These are phyloP conservation scores for Stenchaetothrips biformis DNA, from an alignment of 2,888 invertebrate species.

Conservation along the genomic window DNA sequence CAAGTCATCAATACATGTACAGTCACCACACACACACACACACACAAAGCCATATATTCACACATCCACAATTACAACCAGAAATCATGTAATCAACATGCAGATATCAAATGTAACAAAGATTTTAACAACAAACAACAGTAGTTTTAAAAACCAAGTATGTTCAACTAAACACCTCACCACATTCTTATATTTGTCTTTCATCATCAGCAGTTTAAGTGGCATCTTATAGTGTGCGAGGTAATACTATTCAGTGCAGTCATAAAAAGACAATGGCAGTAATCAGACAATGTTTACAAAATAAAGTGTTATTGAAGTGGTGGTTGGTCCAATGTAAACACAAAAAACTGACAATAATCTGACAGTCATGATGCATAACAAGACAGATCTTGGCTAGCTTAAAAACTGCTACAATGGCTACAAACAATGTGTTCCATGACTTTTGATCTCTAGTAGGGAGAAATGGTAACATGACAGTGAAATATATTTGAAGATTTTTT, in stretches of 20 bases:
- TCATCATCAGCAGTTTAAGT: neutral
- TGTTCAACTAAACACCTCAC: neutral
- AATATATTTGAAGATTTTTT: neutral
- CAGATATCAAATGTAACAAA: constrained; percentile 7
- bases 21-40: neutral
- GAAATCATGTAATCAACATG: neutral
- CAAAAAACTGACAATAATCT: too few relatives aligned
- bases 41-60: neutral
- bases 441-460: too few relatives aligned
- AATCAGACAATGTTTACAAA: neutral
- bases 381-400: too few relatives aligned
- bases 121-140: constrained; percentile 1
- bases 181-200: too few relatives aligned
- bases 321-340: too few relatives aligned
- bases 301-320: neutral
- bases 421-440: too few relatives aligned
- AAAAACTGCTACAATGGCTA: too few relatives aligned
- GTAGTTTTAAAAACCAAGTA: constrained; percentile 4
- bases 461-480: neutral
- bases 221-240: neutral
- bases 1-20: neutral
- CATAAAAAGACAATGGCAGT: neutral
- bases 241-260: constrained; percentile 6
- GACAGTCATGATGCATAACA: too few relatives aligned
- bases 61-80: neutral